These are phyloP conservation scores for Aspiorhynchus laticeps DNA, from an alignment of 2,113 vertebrate species.

Conservation along the genomic window DNA sequence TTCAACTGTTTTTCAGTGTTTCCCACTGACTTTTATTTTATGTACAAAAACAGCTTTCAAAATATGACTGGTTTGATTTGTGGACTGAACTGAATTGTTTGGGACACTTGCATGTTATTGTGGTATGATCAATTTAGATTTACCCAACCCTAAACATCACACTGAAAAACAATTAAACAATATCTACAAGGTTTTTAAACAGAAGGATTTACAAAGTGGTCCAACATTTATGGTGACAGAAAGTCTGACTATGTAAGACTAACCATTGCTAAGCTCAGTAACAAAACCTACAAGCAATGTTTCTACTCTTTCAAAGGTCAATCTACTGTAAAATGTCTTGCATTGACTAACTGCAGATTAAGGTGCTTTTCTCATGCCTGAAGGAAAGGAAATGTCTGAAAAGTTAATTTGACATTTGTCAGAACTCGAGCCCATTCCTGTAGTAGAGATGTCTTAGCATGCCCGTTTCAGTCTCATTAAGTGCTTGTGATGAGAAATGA, in stretches of 20 bases:
- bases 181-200: not conserved
- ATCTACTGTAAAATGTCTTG: constrained; percentile 32
- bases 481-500: constrained; percentile 62
- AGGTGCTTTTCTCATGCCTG: constrained; percentile 45
- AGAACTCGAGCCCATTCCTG: constrained; percentile 46
- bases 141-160: too few species aligned
- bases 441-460: constrained; percentile 46
- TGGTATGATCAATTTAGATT: too few species aligned
- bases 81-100: too few species aligned
- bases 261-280: not conserved
- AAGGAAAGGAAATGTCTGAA: constrained; percentile 26
- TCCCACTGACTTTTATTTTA: too few species aligned
- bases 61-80: too few species aligned
- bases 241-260: not conserved
- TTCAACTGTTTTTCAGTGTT: too few species aligned
- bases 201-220: not conserved
- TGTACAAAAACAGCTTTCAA: too few species aligned
- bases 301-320: constrained; percentile 54
- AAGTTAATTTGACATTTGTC: constrained; percentile 58
- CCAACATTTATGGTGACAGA: not conserved
- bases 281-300: constrained; percentile 21
- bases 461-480: constrained; percentile 61
- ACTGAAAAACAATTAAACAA: too few species aligned
- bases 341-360: constrained; percentile 44
- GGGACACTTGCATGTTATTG: too few species aligned